Conservation (phyloP, 2,888 invertebrate species). For the Epirrhoe tristata region DNA sequence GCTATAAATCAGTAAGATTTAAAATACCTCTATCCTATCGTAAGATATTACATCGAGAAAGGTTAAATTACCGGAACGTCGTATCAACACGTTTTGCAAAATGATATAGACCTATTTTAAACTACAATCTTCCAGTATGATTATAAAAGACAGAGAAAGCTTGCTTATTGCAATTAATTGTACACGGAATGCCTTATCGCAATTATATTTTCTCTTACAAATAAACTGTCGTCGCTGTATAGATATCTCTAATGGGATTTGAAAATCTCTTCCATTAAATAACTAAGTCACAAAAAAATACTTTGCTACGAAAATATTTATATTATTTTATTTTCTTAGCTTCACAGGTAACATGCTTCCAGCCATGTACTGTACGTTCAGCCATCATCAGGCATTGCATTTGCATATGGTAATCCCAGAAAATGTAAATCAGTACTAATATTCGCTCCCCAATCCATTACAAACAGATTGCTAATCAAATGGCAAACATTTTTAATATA, state of each 20-base stretch:
- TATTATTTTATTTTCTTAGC: not conserved
- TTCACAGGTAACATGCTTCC: not conserved
- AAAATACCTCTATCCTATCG: no score
- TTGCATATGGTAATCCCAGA: conserved; percentile 27
- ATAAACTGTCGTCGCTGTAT: conserved; percentile 7
- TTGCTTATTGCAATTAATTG: conserved; percentile 28
- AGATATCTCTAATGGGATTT: conserved; percentile 10
- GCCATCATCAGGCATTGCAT: conserved; percentile 6
- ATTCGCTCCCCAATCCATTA: conserved; percentile 56
- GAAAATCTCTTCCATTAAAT: not conserved
- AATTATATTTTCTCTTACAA: conserved; percentile 21
- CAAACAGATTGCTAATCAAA: conserved; percentile 64
- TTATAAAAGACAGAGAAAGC: conserved; percentile 22
- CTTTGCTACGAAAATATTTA: not conserved
- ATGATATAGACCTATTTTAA: not conserved
- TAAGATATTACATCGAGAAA: no score
- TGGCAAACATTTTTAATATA: conserved; percentile 57
- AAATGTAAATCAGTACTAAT: conserved; percentile 31
- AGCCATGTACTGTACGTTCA: not conserved
- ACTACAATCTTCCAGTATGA: not conserved
- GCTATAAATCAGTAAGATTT: no score
- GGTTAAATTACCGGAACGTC: no score
- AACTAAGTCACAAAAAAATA: not conserved
- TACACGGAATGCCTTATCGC: conserved; percentile 27
- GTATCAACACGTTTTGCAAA: no score